phyloP scores from a whole-genome alignment of 2,113 vertebrate species.

The Cichladusa arquata region DNA sequence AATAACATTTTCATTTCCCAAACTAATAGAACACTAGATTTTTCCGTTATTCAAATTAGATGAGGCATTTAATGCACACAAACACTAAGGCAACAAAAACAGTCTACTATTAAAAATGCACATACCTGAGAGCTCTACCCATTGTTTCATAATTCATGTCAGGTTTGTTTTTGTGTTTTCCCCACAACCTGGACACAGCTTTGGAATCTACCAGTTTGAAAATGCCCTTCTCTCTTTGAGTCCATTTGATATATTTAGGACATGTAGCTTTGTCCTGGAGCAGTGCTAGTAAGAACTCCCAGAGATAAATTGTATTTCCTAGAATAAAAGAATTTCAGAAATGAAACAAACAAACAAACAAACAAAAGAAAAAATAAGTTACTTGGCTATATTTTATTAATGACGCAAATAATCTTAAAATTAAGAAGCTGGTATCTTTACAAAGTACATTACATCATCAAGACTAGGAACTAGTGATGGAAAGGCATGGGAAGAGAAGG shows the following conservation, averaged over 20 bases:
- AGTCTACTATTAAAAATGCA: not conserved
- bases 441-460: not conserved
- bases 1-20: not conserved
- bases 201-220: constrained; percentile 98
- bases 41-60: not conserved
- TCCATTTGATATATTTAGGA: constrained; percentile 98
- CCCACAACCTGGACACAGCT: constrained; percentile 93
- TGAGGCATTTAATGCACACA: not conserved
- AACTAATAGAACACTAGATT: not conserved
- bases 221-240: constrained; percentile 91
- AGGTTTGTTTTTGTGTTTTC: constrained; percentile 98
- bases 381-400: not conserved
- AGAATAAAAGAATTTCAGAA: constrained; percentile 47
- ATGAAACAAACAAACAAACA: not conserved
- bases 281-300: constrained; percentile 95
- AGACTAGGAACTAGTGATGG: not conserved
- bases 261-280: constrained; percentile 94
- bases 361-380: not conserved
- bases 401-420: not conserved
- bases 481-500: not conserved
- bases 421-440: not conserved
- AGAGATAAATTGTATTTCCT: constrained; percentile 96
- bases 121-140: constrained; percentile 95
- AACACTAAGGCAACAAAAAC: not conserved
- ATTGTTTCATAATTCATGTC: constrained; percentile 99